Evolutionary conservation across 1,140 invertebrate species (phyloP), one percentile per base, ranked within the genome.

Genomic region (Zaprionus lachaisei): DNA sequence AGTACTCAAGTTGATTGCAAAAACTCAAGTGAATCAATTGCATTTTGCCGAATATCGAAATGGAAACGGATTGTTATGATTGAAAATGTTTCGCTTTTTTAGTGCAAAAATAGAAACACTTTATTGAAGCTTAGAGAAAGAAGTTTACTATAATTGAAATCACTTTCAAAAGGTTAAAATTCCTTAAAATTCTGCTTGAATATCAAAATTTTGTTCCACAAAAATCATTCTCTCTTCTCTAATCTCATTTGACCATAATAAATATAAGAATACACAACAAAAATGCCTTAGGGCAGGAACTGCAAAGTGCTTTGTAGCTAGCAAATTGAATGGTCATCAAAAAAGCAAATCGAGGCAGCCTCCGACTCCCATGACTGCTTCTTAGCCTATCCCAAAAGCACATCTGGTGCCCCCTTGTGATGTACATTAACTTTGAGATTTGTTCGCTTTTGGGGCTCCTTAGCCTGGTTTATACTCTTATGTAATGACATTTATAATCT

Each of bases 401-500:
- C 44, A 64, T 28, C 24, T 63, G 28, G n/a, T 31, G 20, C 38
- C 17, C 24, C 31, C 17, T 58, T 22, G n/a, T 28, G 22, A 56
- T 62, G 37, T 62, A 69, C 56, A 74, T 62, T 62, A 70, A 70
- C 34, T 75, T 75, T 38, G 24, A 58, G 51, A 64, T 71, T 70
- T 75, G 54, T 71, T 24, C 47, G 47, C 47, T 51, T 62, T 28
- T n/a, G 20, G 66, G 38, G 22, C 58, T 61, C 11, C 41, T 47
- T 62, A 31, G 15, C 51, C 14, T 49, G 56, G 38, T 20, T 66
- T 72, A 56, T 66, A 66, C 54, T 47, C 41, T 72, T 66, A 72
- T 66, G 69, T 66, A 68, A 67, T 73, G 70, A 65, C 74, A 78
- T 72, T 84, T 77, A 74, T 76, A 75, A 71, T 71, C 47, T 76